phyloP scores from a whole-genome alignment of 2,797 vertebrate genomes.

The Remorina albescens region DNA sequence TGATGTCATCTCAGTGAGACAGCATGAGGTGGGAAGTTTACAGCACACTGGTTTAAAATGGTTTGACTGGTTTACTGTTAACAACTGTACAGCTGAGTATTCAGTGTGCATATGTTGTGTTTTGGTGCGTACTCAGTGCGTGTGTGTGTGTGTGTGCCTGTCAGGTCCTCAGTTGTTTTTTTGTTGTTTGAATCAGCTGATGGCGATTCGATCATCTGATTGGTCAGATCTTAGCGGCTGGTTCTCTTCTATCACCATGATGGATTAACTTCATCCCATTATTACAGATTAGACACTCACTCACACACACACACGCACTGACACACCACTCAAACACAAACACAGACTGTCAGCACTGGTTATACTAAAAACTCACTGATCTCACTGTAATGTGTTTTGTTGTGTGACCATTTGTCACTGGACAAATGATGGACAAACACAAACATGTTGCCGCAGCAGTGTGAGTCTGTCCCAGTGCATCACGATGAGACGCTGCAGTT shows the following conservation, averaged over 20 bases:
- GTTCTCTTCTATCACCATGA: conserved; percentile 25
- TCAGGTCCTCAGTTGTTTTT: no score
- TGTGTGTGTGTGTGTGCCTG: no score
- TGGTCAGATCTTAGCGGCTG: background rate
- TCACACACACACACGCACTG: background rate
- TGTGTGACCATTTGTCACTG: no score
- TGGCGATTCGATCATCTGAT: conserved; percentile 13
- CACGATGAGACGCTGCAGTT: conserved; percentile 12
- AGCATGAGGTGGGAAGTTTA: background rate
- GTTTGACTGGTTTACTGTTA: no score
- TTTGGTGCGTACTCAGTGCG: no score
- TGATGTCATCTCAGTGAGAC: background rate
- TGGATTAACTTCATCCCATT: conserved; percentile 58
- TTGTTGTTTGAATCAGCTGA: background rate
- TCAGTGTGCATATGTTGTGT: no score
- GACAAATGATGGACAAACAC: no score
- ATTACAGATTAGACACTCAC: conserved; percentile 45
- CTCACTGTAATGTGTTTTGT: no score
- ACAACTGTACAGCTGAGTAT: no score
- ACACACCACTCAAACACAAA: no score
- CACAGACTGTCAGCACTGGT: no score
- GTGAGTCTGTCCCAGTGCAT: background rate
- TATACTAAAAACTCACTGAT: no score
- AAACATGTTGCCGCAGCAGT: background rate
- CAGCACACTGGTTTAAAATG: background rate